Evolutionary conservation across 2,888 invertebrate genomes (phyloP), one percentile per base, ranked within the genome.

Genomic region (Acleris cristana): DNA sequence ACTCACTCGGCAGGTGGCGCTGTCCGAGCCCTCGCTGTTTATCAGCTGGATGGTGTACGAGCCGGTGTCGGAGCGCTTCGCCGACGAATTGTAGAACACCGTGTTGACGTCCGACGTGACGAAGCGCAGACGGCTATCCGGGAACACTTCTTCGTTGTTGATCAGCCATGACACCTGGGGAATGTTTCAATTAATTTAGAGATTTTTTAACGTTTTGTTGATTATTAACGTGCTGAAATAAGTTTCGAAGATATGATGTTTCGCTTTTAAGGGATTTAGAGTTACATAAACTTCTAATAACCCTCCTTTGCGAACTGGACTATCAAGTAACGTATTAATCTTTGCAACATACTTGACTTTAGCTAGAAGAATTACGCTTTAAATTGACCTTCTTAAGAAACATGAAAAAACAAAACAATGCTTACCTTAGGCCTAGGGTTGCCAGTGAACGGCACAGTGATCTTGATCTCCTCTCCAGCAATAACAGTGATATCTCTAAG

Each of bases 381-480:
- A 14, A 12, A 1, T 40, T 10, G 14, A 3, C 40, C 4, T 40
- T 40, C 10, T 34, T 10, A 10, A 4, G 40, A 14, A 48, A n/a
- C 14, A 48, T 48, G 2, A 6, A 52, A 21, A 19, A 52, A 23
- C 6, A 51, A 21, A 21, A 21, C 19, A 52, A 57, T 16, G 61
- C 94, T 94, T 64, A 97, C 96, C 87, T 95, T 96, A 7, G 99
- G 98, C 74, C 95, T 95, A 1, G 99, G 99, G 83, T 97, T 97
- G 73, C 97, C 97, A 74, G 96, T 96, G 89, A 96, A 99, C 34
- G 99, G 99, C 60, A 99, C 98, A 23, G 97, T 97, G 76, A 99
- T 98, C 77, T 96, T 98, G 89, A 99, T 98, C 83, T 98, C 98
- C 88, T 99, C 98, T 34, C 99, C 99, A 66, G 98, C 98, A 79